Percentiles rank a stretch among this genome's conserved stretches.
Conservation (phyloP, 1,140 invertebrate species). For the Zaprionus camerounensis region DNA sequence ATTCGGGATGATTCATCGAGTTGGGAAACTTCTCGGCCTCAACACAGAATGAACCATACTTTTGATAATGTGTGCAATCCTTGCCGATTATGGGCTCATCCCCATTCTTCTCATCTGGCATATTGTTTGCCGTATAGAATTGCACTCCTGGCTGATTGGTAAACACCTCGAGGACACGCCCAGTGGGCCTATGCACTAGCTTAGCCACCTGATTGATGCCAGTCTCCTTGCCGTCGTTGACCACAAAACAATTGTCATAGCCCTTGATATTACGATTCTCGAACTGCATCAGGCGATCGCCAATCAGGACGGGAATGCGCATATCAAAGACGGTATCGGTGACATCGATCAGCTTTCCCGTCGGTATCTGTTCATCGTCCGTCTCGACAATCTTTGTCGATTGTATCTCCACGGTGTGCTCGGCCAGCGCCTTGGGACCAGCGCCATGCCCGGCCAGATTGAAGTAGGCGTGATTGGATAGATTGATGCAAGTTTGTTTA, state of each 20-base stretch:
- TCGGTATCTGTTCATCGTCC: constrained; percentile 90
- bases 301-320: constrained; percentile 86
- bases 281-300: constrained; percentile 84
- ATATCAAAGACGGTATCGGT: constrained; percentile 90
- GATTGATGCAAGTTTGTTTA: constrained; percentile 92
- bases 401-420: constrained; percentile 90
- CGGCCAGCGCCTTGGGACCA: constrained; percentile 86
- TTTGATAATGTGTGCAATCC: constrained; percentile 58
- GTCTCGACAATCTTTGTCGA: constrained; percentile 91
- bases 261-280: constrained; percentile 84
- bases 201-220: constrained; percentile 72
- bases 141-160: constrained; percentile 95
- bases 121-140: constrained; percentile 93
- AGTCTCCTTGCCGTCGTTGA: constrained; percentile 77
- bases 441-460: constrained; percentile 93
- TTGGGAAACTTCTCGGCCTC: constrained; percentile 97
- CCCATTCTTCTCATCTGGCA: constrained; percentile 86
- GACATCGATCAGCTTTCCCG: constrained; percentile 89
- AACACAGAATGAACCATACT: constrained; percentile 93
- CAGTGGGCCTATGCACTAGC: constrained; percentile 88
- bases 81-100: constrained; percentile 65
- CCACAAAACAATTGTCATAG: constrained; percentile 92
- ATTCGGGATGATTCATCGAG: constrained; percentile 90
- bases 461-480: constrained; percentile 97
- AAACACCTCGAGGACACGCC: constrained; percentile 90